Conservation (phyloP, 2,797 vertebrate species). For the Melanotaenia parkinsoni region DNA sequence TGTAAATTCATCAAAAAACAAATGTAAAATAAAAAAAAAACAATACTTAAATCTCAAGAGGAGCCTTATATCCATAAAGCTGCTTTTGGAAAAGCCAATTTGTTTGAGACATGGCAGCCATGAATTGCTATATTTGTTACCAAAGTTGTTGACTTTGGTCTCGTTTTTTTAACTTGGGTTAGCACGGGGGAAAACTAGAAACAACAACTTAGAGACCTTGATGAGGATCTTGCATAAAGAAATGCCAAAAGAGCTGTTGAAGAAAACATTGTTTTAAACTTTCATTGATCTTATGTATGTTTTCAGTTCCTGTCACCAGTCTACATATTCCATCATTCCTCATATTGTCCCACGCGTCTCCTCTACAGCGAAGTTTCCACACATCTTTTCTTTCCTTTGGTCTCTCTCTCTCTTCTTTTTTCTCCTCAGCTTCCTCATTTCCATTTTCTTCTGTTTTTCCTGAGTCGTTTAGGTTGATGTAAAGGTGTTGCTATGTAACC, state of each 20-base stretch:
- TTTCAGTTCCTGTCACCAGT: conserved; percentile 19
- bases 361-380: background rate
- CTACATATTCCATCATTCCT: conserved; percentile 34
- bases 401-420: background rate
- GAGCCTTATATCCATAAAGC: too few species aligned
- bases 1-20: too few species aligned
- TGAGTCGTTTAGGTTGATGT: background rate
- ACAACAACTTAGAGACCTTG: too few species aligned
- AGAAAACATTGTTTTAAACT: conserved; percentile 39
- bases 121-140: too few species aligned
- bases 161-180: too few species aligned
- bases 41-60: too few species aligned
- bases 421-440: background rate
- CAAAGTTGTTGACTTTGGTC: too few species aligned
- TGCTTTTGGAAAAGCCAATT: too few species aligned
- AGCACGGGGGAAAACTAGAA: too few species aligned
- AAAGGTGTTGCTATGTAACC: conserved; percentile 29
- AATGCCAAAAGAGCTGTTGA: background rate
- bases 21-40: too few species aligned
- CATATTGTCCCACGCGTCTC: conserved; percentile 29
- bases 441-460: background rate
- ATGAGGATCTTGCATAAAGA: too few species aligned
- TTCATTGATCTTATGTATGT: background rate
- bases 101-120: too few species aligned
- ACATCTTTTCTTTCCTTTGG: background rate